Percentiles rank a stretch among this genome's conserved stretches.
Evolutionary conservation across 1,140 invertebrate genomes (phyloP).

Genomic region (Vanessa atalanta): DNA sequence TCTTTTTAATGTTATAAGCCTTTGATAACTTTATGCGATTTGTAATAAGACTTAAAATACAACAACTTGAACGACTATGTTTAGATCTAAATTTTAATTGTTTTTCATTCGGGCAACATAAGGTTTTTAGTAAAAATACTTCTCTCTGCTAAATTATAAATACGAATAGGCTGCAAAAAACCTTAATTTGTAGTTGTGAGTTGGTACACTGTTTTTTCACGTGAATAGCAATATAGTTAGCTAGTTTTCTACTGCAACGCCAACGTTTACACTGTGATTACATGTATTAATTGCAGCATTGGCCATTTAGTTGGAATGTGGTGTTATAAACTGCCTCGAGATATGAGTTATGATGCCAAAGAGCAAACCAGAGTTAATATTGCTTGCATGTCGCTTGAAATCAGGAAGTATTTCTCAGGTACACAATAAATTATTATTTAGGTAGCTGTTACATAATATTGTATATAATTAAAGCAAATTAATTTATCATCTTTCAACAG

Average conservation of each 20-base stretch:
- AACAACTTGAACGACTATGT: too few relatives aligned
- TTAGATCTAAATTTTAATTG: background rate
- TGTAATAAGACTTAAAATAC: too few relatives aligned
- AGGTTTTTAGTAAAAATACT: background rate
- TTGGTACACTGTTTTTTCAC: slow-evolving; percentile 17
- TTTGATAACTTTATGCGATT: too few relatives aligned
- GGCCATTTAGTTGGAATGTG: slow-evolving; percentile 40
- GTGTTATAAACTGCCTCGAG: slow-evolving; percentile 38
- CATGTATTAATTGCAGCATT: slow-evolving; percentile 41
- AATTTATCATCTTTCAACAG: background rate
- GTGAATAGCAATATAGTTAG: slow-evolving; percentile 24
- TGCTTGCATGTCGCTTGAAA: slow-evolving; percentile 33
- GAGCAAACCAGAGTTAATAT: slow-evolving; percentile 41
- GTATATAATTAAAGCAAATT: slow-evolving; percentile 4
- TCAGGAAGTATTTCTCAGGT: slow-evolving; percentile 37
- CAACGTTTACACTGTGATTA: slow-evolving; percentile 39
- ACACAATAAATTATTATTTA: slow-evolving; percentile 24
- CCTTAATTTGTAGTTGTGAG: background rate
- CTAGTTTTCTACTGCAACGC: slow-evolving; percentile 31
- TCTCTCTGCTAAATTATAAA: background rate
- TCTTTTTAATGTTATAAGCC: too few relatives aligned
- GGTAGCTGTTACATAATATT: slow-evolving; percentile 12
- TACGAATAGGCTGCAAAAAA: background rate
- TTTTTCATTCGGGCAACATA: background rate
- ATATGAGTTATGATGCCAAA: slow-evolving; percentile 44